Conservation (phyloP, 2,797 vertebrate genomes). For the Myripristis murdjan region DNA sequence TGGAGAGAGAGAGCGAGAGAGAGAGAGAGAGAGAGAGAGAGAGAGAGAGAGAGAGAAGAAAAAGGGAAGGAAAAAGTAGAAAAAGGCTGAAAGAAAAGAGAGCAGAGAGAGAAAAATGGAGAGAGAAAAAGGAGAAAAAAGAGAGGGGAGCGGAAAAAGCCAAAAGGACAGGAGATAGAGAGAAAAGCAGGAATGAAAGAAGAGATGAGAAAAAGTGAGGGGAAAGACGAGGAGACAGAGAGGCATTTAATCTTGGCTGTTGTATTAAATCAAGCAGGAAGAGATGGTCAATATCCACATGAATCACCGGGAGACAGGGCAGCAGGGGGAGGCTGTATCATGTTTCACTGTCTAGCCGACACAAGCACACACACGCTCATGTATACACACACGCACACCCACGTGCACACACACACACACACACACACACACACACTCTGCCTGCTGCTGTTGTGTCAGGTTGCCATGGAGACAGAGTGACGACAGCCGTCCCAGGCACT, state of each 20-base stretch:
- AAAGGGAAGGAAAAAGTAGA: not conserved
- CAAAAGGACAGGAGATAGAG: not conserved
- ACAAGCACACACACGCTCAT: conserved; percentile 33
- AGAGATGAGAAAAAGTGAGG: not conserved
- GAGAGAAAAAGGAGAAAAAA: not conserved
- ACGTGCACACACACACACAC: conserved; percentile 15
- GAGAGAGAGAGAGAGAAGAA: conserved; percentile 3
- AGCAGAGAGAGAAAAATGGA: not conserved
- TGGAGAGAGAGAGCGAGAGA: not conserved
- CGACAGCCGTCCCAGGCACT: conserved; percentile 59
- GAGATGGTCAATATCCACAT: conserved; percentile 69
- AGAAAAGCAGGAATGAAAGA: not conserved
- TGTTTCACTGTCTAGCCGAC: conserved; percentile 68
- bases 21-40: not conserved
- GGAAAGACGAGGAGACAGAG: conserved; percentile 19
- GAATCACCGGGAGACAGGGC: conserved; percentile 65
- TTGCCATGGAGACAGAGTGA: conserved; percentile 73
- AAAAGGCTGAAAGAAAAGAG: not conserved
- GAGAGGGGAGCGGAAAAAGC: not conserved
- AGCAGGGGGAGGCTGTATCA: conserved; percentile 63
- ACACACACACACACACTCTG: too few species aligned
- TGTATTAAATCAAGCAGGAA: conserved; percentile 66
- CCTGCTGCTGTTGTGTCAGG: conserved; percentile 75
- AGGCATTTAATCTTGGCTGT: conserved; percentile 68
- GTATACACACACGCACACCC: conserved; percentile 22